phyloP scores from a whole-genome alignment of 2,797 vertebrate species.

The Oreochromis grahami region DNA sequence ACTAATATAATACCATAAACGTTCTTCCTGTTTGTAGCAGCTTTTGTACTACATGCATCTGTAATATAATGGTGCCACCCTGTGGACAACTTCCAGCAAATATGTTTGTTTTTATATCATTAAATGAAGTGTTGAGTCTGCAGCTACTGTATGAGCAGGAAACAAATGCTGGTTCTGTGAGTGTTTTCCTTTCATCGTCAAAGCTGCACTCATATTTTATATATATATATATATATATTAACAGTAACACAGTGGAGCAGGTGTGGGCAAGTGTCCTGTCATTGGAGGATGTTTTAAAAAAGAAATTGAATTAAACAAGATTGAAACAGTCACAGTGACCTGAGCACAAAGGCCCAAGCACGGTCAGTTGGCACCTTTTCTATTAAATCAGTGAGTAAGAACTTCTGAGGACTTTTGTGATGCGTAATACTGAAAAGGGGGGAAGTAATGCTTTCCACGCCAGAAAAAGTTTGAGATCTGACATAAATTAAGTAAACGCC shows the following conservation, averaged over 20 bases:
- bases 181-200: neutral
- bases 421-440: neutral
- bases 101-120: neutral
- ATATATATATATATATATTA: rapidly evolving
- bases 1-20: rapidly evolving
- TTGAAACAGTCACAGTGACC: neutral
- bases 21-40: neutral
- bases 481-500: neutral
- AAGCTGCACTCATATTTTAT: neutral
- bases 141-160: neutral
- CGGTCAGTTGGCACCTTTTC: neutral
- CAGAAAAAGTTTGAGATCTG: neutral
- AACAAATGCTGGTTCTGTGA: neutral
- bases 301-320: rapidly evolving
- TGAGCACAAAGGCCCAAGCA: rapidly evolving
- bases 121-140: neutral
- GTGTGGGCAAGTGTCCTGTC: neutral
- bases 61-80: neutral
- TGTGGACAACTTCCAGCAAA: neutral
- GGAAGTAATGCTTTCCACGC: neutral
- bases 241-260: neutral
- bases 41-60: neutral
- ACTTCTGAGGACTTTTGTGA: neutral
- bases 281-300: rapidly evolving
- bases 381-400: neutral